Base-by-base conservation (phyloP, 1,140 invertebrate genomes). In the Drosophila subpulchrella region DNA sequence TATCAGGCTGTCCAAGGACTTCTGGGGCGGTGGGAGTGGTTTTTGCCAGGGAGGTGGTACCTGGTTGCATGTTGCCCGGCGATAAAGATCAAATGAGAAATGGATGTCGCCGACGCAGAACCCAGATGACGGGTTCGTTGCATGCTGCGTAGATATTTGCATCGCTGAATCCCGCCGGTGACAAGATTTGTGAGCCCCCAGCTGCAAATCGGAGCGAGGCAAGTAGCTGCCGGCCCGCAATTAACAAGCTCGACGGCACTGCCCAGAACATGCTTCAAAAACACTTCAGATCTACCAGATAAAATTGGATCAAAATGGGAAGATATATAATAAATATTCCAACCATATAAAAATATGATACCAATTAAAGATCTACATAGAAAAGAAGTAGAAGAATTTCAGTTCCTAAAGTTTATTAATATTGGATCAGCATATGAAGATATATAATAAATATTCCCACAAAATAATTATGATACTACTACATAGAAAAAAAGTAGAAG, bases 21-120 rank as follows among this genome's bases (percentile, higher is more conserved):
- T 48, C n/a, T 12, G 46, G 24, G 58, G 20, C 51, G 59, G 56
- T 10, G 48, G 15, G 71, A 12, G 48, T 51, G 48, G 48, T n/a
- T 11, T 30, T 34, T 30, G 30, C n/a, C 4, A 30, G 48, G 48
- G 47, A 34, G 48, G 48, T n/a, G 27, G 30, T 51, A 27, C 27
- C 47, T 30, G 48, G 34, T 75, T 81, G 82, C 82, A 85, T 85
- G 82, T 86, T 81, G 70, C 75, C 48, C 20, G 75, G 79, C 75
- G 82, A 86, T 86, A 88, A 86, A 88, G 82, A 86, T 86, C 83
- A 86, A 86, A 86, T 86, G 79, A 86, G 82, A 81, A 86, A 86
- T 86, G 82, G 75, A 88, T 76, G 70, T 86, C 79, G 83, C 82
- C 83, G 82, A 81, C 70, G 78, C 83, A 78, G 82, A 34, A 15